Base-by-base conservation (phyloP, 92 coral and sea anemone genomes). In the Parazoanthus darwini region DNA sequence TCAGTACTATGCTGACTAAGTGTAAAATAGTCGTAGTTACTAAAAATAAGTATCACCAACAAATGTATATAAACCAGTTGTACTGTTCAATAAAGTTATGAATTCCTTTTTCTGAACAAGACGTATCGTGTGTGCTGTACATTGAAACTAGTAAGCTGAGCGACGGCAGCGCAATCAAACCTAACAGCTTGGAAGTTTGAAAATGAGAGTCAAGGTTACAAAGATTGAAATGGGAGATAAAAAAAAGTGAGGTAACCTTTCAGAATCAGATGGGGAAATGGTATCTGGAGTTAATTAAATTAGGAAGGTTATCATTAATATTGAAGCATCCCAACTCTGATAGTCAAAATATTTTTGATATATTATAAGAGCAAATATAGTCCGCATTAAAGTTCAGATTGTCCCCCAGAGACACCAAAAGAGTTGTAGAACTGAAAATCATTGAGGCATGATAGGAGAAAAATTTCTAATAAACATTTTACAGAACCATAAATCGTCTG, bases 161-260 rank as follows among this genome's bases (percentile, higher is more conserved):
- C n/a, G n/a, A n/a, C n/a, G n/a, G n/a, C n/a, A n/a, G n/a, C n/a
- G n/a, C n/a, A n/a, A n/a, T n/a, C n/a, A n/a, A n/a, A n/a, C n/a
- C n/a, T n/a, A n/a, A n/a, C 11, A 1, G 85, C 42, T 59, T 87
- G 90, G 1, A 88, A 56, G 18, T 75, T 15, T 88, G 79, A 79
- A 88, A 79, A 58, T 88, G 85, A 56, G 78, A 44, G 39, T 88
- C 86, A 88, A 88, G 90, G 39, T 82, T 86, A 35, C 88, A 44
- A 10, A 86, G 29, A 25, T 86, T 86, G 37, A 71, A 8, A 86
- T 86, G 83, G 44, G 74, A 86, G 50, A 46, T 46, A 46, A 0
- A 46, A 46, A 44, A 44, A n/a, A n/a, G 50, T 44, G 50, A 44
- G 50, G 50, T 3, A 46, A 8, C 50, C 50, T 46, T 46, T 46